These are phyloP conservation scores for Rhodophaea formosa DNA, from an alignment of 2,888 invertebrate species.

Conservation along the genomic window DNA sequence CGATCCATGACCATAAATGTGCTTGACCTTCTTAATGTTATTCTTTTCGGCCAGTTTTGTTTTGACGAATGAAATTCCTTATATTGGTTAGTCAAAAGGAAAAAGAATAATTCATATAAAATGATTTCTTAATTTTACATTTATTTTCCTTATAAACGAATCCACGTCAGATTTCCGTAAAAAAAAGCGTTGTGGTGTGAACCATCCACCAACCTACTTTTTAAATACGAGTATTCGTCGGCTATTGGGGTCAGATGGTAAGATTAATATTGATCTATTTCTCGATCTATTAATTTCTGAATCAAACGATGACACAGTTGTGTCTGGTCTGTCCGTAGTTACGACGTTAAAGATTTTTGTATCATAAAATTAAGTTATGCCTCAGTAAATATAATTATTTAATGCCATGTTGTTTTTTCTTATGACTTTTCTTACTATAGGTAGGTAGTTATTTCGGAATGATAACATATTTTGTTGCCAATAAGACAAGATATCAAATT, in stretches of 20 bases:
- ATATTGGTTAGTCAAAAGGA: background rate
- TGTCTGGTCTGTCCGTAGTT: constrained; percentile 11
- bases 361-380: background rate
- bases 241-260: constrained; percentile 26
- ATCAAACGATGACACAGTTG: constrained; percentile 22
- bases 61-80: background rate
- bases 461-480: background rate
- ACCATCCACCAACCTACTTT: constrained; percentile 2
- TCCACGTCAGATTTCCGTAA: background rate
- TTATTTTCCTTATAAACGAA: background rate
- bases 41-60: background rate
- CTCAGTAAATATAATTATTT: background rate
- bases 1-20: background rate
- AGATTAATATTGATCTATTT: constrained; percentile 29
- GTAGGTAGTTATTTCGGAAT: background rate
- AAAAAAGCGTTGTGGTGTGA: background rate
- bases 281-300: constrained; percentile 19
- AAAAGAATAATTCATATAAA: background rate
- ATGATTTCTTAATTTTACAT: background rate
- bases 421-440: too few species aligned
- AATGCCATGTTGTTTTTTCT: background rate
- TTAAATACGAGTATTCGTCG: background rate
- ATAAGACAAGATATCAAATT: background rate
- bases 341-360: constrained; percentile 18
- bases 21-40: background rate